Evolutionary conservation across 2,888 invertebrate species (phyloP).

Genomic region (Glaucopsyche alexis): DNA sequence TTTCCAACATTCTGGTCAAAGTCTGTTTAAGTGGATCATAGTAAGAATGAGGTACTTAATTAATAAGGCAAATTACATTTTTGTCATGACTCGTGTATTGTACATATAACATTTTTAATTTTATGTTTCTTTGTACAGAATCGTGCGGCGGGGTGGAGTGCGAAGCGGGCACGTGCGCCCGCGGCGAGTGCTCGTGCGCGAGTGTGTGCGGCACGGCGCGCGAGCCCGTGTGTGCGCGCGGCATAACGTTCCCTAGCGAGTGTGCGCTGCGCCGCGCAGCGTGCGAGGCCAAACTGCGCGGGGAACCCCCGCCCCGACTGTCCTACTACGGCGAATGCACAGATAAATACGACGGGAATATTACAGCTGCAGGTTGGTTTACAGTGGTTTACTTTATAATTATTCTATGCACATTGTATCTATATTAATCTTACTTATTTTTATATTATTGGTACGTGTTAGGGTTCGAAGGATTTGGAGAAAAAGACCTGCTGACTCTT

Average conservation of each 20-base stretch:
- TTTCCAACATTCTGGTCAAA: background rate
- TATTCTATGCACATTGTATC: slow-evolving; percentile 35
- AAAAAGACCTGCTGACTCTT: too few species aligned
- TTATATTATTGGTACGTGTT: too few species aligned
- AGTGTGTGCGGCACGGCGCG: slow-evolving; percentile 84
- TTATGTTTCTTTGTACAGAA: too few species aligned
- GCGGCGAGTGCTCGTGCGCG: slow-evolving; percentile 91
- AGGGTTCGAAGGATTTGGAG: too few species aligned
- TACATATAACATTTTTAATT: too few species aligned
- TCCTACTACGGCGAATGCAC: slow-evolving; percentile 89
- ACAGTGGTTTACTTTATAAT: background rate
- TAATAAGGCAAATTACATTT: background rate
- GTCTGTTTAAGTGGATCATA: background rate
- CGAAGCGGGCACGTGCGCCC: slow-evolving; percentile 89
- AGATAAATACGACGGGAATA: slow-evolving; percentile 82
- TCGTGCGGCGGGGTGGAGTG: slow-evolving; percentile 88
- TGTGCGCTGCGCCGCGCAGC: slow-evolving; percentile 89
- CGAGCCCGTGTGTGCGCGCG: slow-evolving; percentile 89
- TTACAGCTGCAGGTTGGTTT: slow-evolving; percentile 44
- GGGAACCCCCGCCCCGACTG: slow-evolving; percentile 74
- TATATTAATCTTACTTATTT: too few species aligned
- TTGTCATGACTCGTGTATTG: too few species aligned
- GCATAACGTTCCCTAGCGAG: slow-evolving; percentile 88
- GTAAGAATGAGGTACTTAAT: too few species aligned
- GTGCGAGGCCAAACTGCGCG: slow-evolving; percentile 84